Evolutionary conservation across 2,113 vertebrate species (phyloP), one percentile per base, ranked within the genome.

Genomic region (Atlantisia rogersi): DNA sequence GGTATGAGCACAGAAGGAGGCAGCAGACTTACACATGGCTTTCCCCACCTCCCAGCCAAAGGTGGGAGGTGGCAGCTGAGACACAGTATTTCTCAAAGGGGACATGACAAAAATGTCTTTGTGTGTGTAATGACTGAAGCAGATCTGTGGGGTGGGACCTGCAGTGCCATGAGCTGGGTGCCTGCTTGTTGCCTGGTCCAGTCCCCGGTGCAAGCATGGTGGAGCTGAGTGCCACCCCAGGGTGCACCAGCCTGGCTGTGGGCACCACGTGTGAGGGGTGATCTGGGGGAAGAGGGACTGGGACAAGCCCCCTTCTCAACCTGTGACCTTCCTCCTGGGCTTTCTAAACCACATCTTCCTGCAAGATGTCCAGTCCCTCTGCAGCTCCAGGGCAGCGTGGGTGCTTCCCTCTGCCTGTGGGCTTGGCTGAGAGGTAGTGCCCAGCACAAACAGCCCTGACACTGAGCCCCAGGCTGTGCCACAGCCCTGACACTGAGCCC

Each of bases 1-100:
- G 1, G 3, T 15, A 29, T 1, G 1, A 32, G 50, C 25, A 8
- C 44, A 10, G 46, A 3, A 85, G 14, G 44, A 42, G n/a, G 37
- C 65, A 39, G 40, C 32, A n/a, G 58, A 9, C 5, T 28, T 35
- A 5, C 25, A 14, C 0, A 0, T 2, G 25, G 21, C n/a, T 77
- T 78, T 55, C 2, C 17, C 74, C 39, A 18, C 0, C 35, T 48
- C 1, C 0, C 44, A 44, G 58, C n/a, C 48, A 31, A 20, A 78
- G 19, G 12, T 31, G 44, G 42, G 19, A 17, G 0, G 0, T 20
- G 19, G 64, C 44, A 62, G 50, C 42, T 5, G 10, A 89, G 73
- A 0, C 15, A 25, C 8, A 6, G 5, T 2, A 10, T 56, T 73
- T 65, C 6, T 64, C 19, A 3, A 18, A 39, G 44, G 13, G 6